Percentiles rank a stretch among this genome's conserved stretches.
phyloP scores from a whole-genome alignment of 2,888 invertebrate genomes.

The Pteria penguin region DNA sequence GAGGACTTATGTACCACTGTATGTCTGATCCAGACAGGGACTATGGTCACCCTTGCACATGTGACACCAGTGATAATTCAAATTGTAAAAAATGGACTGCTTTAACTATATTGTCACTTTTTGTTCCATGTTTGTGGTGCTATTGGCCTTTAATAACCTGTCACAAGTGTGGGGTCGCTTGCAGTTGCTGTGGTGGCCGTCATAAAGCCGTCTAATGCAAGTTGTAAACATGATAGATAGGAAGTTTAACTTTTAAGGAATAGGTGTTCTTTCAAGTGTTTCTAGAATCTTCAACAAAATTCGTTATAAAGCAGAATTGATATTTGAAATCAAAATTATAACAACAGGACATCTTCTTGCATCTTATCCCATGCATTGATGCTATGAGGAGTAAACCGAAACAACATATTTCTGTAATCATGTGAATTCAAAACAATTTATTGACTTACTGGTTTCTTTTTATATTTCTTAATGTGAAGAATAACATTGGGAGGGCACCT shows the following conservation, averaged over 20 bases:
- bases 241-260: not conserved
- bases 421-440: too few relatives aligned
- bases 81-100: constrained; percentile 89
- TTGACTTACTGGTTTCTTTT: too few relatives aligned
- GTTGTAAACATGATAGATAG: not conserved
- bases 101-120: constrained; percentile 89
- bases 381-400: too few relatives aligned
- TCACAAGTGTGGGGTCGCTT: constrained; percentile 90
- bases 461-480: too few relatives aligned
- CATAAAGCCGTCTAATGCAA: constrained; percentile 82
- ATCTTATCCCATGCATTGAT: too few relatives aligned
- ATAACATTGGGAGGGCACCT: too few relatives aligned
- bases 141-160: constrained; percentile 92
- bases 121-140: constrained; percentile 96
- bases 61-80: constrained; percentile 82
- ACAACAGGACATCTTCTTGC: too few relatives aligned
- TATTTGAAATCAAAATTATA: too few relatives aligned
- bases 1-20: constrained; percentile 95
- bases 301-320: too few relatives aligned
- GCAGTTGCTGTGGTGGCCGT: constrained; percentile 90
- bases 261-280: too few relatives aligned
- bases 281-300: too few relatives aligned
- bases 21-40: constrained; percentile 95
- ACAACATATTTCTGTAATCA: too few relatives aligned
- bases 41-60: constrained; percentile 88